Evolutionary conservation across 2,113 vertebrate genomes (phyloP), one percentile per base, ranked within the genome.

Genomic region (Caloenas nicobarica): DNA sequence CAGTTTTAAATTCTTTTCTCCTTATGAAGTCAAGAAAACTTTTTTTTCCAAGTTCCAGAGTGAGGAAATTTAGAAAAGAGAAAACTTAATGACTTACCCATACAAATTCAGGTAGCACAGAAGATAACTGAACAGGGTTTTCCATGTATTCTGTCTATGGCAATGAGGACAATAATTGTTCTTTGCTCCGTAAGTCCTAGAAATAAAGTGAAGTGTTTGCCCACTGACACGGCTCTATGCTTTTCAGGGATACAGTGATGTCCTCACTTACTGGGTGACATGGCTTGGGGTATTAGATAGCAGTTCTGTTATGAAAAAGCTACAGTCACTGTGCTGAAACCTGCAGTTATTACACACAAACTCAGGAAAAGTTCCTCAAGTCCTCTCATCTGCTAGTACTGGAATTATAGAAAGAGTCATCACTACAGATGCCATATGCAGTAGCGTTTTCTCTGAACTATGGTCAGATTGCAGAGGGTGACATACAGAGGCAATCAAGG

Each of bases 191-290:
- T 33, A 40, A 60, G 2, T 56, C 29, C 26, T 44, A 72, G 16
- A 90, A 60, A 65, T 51, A 61, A 73, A 90, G 23, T 28, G 23
- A 58, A 48, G 11, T 23, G 7, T 72, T 83, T 70, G 2, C 31
- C n/a, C 42, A 56, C 21, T 51, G 21, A 2, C 3, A 50, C 24
- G 19, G 4, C 11, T 87, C 36, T 82, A 11, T 0, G 0, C 7
- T 78, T 81, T 78, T 57, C 36, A 48, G 31, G 5, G 13, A 9
- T 74, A 15, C 26, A 48, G 7, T 0, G 2, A 18, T 46, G 6
- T 70, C 26, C 9, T 79, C n/a, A 24, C 2, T 56, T 36, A 19
- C 17, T 40, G 25, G 5, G 3, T 58, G 9, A 3, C 13, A 16
- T 16, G 62, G 5, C 16, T 42, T 61, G 24, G 13, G 22, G 14